Percentiles rank a stretch among this genome's conserved stretches.
These are phyloP conservation scores for Alethe diademata DNA, from an alignment of 2,113 vertebrate genomes.

Conservation along the genomic window DNA sequence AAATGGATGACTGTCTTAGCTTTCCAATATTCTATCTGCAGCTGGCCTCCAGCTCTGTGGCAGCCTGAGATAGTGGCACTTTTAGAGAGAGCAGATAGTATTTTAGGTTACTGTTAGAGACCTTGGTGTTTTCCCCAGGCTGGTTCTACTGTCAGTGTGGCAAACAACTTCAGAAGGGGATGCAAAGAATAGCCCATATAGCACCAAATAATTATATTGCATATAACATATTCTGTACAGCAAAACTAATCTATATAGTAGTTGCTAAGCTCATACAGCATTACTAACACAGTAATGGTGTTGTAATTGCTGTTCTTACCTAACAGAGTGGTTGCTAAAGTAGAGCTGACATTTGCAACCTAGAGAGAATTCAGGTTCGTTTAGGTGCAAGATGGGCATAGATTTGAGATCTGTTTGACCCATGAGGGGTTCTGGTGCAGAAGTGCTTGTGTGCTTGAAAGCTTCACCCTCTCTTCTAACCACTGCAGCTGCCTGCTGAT, in stretches of 20 bases:
- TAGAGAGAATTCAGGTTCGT: not conserved
- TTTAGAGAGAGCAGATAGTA: not conserved
- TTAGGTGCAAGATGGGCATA: not conserved
- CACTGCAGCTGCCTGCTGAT: conserved; percentile 2
- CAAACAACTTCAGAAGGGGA: not conserved
- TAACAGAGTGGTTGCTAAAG: not conserved
- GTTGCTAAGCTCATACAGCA: not conserved
- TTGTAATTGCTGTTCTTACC: not conserved
- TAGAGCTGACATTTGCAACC: not conserved
- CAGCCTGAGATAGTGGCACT: not conserved
- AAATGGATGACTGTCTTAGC: not conserved
- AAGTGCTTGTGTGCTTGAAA: not conserved
- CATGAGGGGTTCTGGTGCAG: not conserved
- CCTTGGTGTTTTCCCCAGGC: not conserved
- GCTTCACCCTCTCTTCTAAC: not conserved
- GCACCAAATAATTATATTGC: not conserved
- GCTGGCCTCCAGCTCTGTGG: not conserved
- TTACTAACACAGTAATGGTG: not conserved
- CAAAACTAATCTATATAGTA: not conserved
- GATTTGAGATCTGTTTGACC: not conserved
- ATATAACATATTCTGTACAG: not conserved
- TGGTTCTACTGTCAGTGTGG: not conserved
- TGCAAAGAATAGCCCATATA: not conserved
- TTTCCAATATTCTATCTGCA: not conserved
- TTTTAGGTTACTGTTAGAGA: not conserved